Conservation (phyloP, 2,888 invertebrate species). For the Plagodis pulveraria region DNA sequence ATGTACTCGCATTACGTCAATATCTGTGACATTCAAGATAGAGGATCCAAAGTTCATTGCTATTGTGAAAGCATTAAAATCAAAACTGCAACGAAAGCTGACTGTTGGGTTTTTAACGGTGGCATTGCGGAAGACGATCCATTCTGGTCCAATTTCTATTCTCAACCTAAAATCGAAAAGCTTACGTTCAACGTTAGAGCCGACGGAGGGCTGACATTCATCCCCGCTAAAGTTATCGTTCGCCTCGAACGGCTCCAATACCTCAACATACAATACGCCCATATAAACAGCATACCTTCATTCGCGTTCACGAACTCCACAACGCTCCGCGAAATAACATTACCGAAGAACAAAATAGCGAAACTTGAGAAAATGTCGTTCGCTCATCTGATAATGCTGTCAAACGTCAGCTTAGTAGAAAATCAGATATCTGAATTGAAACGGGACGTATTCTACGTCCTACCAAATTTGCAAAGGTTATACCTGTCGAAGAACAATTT, state of each 20-base stretch:
- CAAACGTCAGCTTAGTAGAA: conserved; percentile 89
- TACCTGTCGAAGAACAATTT: conserved; percentile 94
- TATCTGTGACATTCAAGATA: conserved; percentile 84
- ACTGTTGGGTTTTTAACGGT: conserved; percentile 91
- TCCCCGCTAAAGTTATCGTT: conserved; percentile 89
- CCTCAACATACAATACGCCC: conserved; percentile 89
- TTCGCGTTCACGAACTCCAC: conserved; percentile 91
- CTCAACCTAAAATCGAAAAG: conserved; percentile 88
- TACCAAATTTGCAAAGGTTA: conserved; percentile 90
- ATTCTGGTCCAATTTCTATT: conserved; percentile 90
- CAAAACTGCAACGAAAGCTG: conserved; percentile 87
- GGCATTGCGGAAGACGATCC: conserved; percentile 89
- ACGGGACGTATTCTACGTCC: conserved; percentile 89
- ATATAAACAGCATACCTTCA: conserved; percentile 88
- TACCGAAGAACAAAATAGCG: conserved; percentile 90
- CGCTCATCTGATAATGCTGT: conserved; percentile 89
- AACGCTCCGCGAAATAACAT: conserved; percentile 87
- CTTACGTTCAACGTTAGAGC: conserved; percentile 89
- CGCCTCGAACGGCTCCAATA: conserved; percentile 87
- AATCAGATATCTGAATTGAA: conserved; percentile 91
- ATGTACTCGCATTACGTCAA: conserved; percentile 77
- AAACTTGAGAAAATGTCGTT: conserved; percentile 89
- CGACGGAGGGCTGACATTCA: conserved; percentile 88
- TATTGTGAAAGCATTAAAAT: conserved; percentile 86
- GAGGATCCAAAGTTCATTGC: conserved; percentile 86